These are phyloP conservation scores for Drosophila demipolita DNA, from an alignment of 2,888 invertebrate species.

Conservation along the genomic window DNA sequence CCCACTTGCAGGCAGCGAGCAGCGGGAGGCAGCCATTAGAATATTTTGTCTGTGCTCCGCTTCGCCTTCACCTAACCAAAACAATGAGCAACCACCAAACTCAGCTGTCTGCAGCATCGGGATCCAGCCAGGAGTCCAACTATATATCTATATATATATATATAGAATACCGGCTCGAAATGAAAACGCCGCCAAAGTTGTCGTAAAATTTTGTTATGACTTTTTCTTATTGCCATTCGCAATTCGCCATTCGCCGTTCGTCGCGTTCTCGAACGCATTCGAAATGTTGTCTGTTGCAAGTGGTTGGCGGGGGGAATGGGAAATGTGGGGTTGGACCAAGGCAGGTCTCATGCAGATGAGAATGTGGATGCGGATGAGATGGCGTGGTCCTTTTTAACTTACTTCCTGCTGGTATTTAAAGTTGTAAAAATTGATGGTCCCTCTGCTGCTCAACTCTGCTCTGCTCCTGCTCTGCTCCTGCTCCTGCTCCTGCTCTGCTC, in stretches of 20 bases:
- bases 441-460: conserved; percentile 19
- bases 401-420: conserved; percentile 80
- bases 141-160: conserved; percentile 5
- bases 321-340: not conserved
- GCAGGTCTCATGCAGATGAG: conserved; percentile 40
- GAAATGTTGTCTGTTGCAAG: conserved; percentile 52
- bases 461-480: not conserved
- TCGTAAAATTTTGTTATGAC: conserved; percentile 82
- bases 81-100: conserved; percentile 35
- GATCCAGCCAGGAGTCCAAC: conserved; percentile 40
- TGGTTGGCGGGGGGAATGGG: too few species aligned
- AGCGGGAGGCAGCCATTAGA: conserved; percentile 78
- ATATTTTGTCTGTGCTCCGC: conserved; percentile 58
- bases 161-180: conserved; percentile 48
- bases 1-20: too few species aligned
- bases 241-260: conserved; percentile 41
- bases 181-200: conserved; percentile 78
- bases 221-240: conserved; percentile 77
- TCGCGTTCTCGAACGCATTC: conserved; percentile 61
- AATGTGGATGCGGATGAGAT: conserved; percentile 20
- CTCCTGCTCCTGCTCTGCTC: not conserved
- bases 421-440: conserved; percentile 77
- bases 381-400: conserved; percentile 57
- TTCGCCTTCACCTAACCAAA: conserved; percentile 47
- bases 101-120: conserved; percentile 1